A percentile compares a stretch with the other conserved stretches of the same genome.
Conservation (phyloP, 2,888 invertebrate species). For the Chaetoderma sp. region DNA sequence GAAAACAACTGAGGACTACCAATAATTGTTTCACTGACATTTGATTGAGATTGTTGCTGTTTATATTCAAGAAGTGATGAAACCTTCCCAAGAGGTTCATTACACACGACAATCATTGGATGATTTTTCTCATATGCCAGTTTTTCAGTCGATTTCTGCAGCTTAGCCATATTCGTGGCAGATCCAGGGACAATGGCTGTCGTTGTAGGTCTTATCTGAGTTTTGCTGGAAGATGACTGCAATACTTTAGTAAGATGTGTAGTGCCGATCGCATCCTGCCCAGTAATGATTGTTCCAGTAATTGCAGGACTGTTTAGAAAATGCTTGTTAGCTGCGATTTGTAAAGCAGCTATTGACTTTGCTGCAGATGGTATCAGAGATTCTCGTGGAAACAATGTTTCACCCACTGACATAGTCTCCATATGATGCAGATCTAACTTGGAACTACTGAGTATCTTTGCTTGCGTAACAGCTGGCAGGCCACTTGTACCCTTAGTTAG, state of each 20-base stretch:
- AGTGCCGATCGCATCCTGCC: not conserved
- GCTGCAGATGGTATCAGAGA: no score
- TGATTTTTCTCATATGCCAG: not conserved
- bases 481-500: constrained; percentile 35
- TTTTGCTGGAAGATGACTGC: no score
- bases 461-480: constrained; percentile 48
- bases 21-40: constrained; percentile 16
- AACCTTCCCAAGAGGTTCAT: constrained; percentile 55
- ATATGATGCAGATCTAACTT: constrained; percentile 19
- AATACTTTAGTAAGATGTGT: not conserved
- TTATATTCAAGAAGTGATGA: constrained; percentile 52
- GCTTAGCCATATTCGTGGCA: constrained; percentile 1
- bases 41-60: not conserved
- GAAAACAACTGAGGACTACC: constrained; percentile 9
- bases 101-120: constrained; percentile 17
- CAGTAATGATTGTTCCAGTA: not conserved
- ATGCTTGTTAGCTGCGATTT: constrained; percentile 28
- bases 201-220: no score
- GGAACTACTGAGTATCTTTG: constrained; percentile 41
- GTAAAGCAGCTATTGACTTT: constrained; percentile 16
- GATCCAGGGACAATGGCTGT: constrained; percentile 4
- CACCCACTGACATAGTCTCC: constrained; percentile 10
- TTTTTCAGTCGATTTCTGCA: not conserved
- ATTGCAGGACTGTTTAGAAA: not conserved
- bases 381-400: no score